phyloP scores from a whole-genome alignment of 2,797 vertebrate species.

The Liparis tanakae region DNA sequence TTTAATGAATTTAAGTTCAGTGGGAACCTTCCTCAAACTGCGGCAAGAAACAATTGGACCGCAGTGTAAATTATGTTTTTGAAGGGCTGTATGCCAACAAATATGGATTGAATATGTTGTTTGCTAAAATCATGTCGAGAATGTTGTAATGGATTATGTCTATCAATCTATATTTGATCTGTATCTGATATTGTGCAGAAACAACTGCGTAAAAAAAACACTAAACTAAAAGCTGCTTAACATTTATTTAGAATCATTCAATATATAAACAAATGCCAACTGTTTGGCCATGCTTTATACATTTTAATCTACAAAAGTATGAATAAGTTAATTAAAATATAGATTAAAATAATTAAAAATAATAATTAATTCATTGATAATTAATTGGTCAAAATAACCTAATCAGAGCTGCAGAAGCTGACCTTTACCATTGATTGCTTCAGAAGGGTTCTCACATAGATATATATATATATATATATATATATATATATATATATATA shows the following conservation, averaged over 20 bases:
- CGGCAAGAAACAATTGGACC: background rate
- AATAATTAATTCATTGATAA: too few species aligned
- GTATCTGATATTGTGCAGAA: background rate
- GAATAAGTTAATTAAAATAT: background rate
- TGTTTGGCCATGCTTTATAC: background rate
- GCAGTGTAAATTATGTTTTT: background rate
- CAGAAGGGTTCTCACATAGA: background rate
- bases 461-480: too few species aligned
- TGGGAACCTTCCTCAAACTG: background rate
- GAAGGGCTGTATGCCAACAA: background rate
- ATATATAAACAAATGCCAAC: background rate
- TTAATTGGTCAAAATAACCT: background rate
- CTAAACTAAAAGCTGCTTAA: background rate
- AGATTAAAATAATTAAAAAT: background rate
- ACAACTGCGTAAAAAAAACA: background rate
- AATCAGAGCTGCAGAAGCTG: background rate
- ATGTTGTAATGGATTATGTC: background rate
- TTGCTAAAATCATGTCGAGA: background rate
- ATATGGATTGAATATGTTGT: too few species aligned
- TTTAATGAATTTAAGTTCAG: background rate
- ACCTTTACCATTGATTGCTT: slow-evolving; percentile 4
- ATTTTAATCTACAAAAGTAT: background rate
- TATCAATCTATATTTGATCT: background rate
- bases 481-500: too few species aligned
- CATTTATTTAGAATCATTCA: background rate